phyloP scores from a whole-genome alignment of 37 sponge, comb jelly and placozoan species.

The Halichondria panicea region DNA sequence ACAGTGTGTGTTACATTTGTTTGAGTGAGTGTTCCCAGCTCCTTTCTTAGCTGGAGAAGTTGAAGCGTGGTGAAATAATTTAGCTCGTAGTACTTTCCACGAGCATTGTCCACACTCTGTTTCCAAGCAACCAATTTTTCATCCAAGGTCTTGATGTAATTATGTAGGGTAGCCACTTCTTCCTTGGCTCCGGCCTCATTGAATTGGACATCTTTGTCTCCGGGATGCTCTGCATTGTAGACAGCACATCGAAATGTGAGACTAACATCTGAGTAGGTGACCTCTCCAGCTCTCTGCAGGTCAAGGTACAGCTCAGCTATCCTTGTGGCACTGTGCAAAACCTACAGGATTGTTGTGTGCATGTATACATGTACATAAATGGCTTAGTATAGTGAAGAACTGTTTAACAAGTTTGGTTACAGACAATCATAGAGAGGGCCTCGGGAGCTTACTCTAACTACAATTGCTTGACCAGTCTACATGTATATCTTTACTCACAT shows the following conservation, averaged over 20 bases:
- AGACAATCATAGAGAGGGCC: too few relatives aligned
- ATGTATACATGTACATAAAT: neutral
- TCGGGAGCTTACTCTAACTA: too few relatives aligned
- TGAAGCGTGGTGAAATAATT: constrained; percentile 74
- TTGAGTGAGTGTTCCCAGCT: constrained; percentile 23
- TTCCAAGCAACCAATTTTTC: constrained; percentile 38
- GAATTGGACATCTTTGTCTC: neutral
- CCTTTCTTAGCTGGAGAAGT: constrained; percentile 42
- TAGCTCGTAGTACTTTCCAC: constrained; percentile 41
- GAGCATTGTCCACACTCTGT: constrained; percentile 6
- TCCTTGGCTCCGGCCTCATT: neutral
- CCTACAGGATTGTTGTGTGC: constrained; percentile 9
- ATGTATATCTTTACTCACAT: constrained; percentile 49
- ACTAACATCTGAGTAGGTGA: constrained; percentile 39
- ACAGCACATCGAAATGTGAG: constrained; percentile 24
- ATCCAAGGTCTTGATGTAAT: constrained; percentile 36
- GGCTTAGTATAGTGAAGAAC: too few relatives aligned
- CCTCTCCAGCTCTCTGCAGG: constrained; percentile 36
- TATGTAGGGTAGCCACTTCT: constrained; percentile 12
- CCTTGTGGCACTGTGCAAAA: constrained; percentile 28
- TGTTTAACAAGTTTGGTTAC: too few relatives aligned
- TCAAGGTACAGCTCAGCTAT: constrained; percentile 37
- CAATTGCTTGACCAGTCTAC: too few relatives aligned
- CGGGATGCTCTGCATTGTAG: neutral
- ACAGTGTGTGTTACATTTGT: neutral